phyloP scores from a whole-genome alignment of 2,888 invertebrate species.

The Cheilosia scutellata region DNA sequence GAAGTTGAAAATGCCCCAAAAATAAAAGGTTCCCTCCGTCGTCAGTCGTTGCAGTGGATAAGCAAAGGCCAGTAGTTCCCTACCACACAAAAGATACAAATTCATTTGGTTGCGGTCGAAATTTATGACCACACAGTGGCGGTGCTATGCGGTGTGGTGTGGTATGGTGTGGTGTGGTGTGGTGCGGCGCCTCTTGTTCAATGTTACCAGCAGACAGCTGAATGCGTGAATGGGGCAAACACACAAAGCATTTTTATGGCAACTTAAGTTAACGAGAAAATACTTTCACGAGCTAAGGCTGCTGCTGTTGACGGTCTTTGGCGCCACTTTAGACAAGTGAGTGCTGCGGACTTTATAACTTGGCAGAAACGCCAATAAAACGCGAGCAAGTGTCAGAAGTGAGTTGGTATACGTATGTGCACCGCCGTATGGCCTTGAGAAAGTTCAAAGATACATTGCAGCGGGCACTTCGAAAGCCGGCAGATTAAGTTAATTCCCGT shows the following conservation, averaged over 20 bases:
- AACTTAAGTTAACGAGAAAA: conserved; percentile 55
- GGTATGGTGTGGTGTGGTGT: conserved; percentile 16
- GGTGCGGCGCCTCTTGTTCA: conserved; percentile 13
- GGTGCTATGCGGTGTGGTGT: background rate
- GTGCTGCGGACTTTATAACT: background rate
- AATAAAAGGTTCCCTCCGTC: conserved; percentile 27
- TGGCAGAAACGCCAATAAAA: background rate
- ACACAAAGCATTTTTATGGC: conserved; percentile 54
- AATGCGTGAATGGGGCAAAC: conserved; percentile 38
- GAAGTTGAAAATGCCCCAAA: conserved; percentile 55
- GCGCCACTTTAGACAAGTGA: conserved; percentile 58
- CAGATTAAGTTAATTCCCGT: conserved; percentile 42
- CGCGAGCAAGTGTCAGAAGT: background rate
- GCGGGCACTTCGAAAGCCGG: conserved; percentile 4
- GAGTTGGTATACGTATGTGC: background rate
- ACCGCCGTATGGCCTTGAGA: conserved; percentile 32
- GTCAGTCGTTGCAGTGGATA: conserved; percentile 9
- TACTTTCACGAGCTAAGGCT: conserved; percentile 31
- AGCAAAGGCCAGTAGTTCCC: conserved; percentile 60
- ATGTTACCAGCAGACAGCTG: background rate
- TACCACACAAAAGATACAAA: conserved; percentile 68
- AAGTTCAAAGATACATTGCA: conserved; percentile 17
- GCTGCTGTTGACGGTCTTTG: conserved; percentile 29
- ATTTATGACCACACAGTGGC: conserved; percentile 62
- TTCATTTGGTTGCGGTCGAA: conserved; percentile 71